These are phyloP conservation scores for Hozukius guyotensis DNA, from an alignment of 2,797 vertebrate species.

Conservation along the genomic window DNA sequence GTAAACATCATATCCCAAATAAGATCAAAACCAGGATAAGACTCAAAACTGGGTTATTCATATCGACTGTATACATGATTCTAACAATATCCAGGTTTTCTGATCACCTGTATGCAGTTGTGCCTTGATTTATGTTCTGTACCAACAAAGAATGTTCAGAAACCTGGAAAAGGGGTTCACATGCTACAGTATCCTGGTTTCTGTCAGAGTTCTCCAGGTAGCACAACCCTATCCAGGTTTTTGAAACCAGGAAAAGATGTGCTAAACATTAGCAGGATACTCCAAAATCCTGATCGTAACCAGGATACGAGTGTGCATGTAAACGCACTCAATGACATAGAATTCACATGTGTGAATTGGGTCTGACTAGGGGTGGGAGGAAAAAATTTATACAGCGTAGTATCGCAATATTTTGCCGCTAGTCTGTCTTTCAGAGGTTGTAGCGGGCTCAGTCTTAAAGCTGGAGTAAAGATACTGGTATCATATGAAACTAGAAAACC, in stretches of 20 bases:
- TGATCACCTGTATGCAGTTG: neutral
- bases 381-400: too few species aligned
- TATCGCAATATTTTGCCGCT: too few species aligned
- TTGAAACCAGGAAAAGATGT: neutral
- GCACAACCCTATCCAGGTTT: neutral
- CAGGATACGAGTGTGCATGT: neutral
- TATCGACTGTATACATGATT: neutral
- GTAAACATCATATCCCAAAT: neutral
- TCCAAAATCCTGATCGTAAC: neutral
- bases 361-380: neutral
- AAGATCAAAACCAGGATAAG: neutral
- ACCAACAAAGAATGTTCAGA: neutral
- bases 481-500: too few species aligned
- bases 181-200: neutral
- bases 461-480: too few species aligned
- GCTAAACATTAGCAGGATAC: neutral
- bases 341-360: slow-evolving; percentile 6
- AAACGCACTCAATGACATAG: neutral
- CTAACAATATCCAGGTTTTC: neutral
- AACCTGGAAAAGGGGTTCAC: neutral
- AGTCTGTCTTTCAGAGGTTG: too few species aligned
- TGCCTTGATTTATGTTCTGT: neutral
- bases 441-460: too few species aligned
- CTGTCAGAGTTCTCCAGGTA: neutral
- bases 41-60: neutral